Evolutionary conservation across 2,797 vertebrate genomes (phyloP).

Genomic region (Pseudotriccus pelzelni): DNA sequence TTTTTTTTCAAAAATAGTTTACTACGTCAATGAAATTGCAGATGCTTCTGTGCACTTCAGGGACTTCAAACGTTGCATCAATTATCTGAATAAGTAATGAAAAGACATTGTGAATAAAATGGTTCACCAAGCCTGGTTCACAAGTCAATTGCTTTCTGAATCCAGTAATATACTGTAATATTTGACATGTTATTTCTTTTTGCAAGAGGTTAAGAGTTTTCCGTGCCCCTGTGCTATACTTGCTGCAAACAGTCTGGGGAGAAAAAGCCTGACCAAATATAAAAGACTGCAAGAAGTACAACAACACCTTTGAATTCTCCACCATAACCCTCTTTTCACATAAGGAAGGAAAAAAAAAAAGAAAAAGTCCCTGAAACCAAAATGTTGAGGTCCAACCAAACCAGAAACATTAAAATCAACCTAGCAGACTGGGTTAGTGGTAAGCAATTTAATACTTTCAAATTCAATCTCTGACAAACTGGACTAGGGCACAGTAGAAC

Average conservation of each 20-base stretch:
- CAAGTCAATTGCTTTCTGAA: conserved; percentile 71
- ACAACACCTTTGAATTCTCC: not conserved
- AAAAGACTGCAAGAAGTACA: not conserved
- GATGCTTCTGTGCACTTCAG: conserved; percentile 49
- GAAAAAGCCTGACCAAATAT: conserved; percentile 7
- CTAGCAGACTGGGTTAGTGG: not conserved
- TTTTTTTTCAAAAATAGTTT: not conserved
- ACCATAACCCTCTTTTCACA: not conserved
- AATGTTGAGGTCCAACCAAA: not conserved
- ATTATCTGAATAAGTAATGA: conserved; percentile 69
- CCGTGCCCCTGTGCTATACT: conserved; percentile 49
- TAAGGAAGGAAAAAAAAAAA: not conserved
- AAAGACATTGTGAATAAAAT: conserved; percentile 55
- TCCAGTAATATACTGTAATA: conserved; percentile 66
- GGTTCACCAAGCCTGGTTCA: conserved; percentile 68
- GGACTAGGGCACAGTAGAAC: not conserved
- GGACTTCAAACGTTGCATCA: conserved; percentile 57
- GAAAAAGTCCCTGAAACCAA: not conserved
- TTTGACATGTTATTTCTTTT: conserved; percentile 68
- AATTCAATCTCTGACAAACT: not conserved
- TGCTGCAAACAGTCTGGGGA: conserved; percentile 29
- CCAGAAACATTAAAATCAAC: not conserved
- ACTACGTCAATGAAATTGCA: conserved; percentile 54
- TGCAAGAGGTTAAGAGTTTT: conserved; percentile 58
- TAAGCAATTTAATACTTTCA: not conserved